Percentiles rank a stretch among this genome's conserved stretches.
Conservation (phyloP, 2,888 invertebrate species). For the Icerya purchasi region DNA sequence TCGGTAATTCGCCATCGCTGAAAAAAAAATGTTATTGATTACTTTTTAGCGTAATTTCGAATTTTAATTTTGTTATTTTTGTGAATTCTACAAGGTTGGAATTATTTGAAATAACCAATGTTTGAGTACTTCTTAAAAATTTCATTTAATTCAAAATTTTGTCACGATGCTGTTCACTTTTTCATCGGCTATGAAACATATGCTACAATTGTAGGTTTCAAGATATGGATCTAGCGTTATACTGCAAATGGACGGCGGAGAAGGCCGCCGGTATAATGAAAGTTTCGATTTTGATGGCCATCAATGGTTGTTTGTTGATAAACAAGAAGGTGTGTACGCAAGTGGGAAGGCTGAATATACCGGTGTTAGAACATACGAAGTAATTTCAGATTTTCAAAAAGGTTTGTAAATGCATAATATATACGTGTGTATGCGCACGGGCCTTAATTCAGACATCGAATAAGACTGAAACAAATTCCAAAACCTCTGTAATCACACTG, state of each 20-base stretch:
- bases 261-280: slow-evolving; percentile 80
- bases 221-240: slow-evolving; percentile 83
- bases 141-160: too few relatives aligned
- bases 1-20: too few relatives aligned
- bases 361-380: slow-evolving; percentile 79
- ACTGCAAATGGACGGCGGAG: slow-evolving; percentile 81
- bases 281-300: slow-evolving; percentile 76
- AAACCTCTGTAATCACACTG: too few relatives aligned
- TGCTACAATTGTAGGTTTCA: slow-evolving; percentile 42
- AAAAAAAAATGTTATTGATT: too few relatives aligned
- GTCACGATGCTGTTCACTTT: too few relatives aligned
- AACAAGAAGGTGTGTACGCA: slow-evolving; percentile 85
- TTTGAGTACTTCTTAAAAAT: too few relatives aligned
- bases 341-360: slow-evolving; percentile 91
- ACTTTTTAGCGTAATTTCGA: too few relatives aligned
- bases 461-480: too few relatives aligned
- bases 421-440: background rate
- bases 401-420: slow-evolving; percentile 29
- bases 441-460: background rate
- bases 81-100: too few relatives aligned
- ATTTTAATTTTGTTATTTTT: too few relatives aligned
- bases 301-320: slow-evolving; percentile 77
- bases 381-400: slow-evolving; percentile 84
- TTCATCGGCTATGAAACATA: too few relatives aligned
- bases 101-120: too few relatives aligned